Conservation (phyloP, 2,113 vertebrate species). For the Charadrius vociferus region DNA sequence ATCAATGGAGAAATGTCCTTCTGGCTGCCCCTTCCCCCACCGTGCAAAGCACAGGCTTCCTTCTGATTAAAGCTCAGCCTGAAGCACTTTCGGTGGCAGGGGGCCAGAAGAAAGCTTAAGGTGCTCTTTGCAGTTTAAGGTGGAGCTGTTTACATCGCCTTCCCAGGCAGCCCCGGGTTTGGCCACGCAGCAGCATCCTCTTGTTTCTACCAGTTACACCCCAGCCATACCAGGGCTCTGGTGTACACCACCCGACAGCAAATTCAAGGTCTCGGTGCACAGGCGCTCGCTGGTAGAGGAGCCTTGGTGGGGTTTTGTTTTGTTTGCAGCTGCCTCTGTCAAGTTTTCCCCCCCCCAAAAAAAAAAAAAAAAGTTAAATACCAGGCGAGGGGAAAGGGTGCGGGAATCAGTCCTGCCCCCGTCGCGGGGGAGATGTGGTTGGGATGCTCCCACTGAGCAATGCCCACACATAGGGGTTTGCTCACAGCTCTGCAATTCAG, state of each 20-base stretch:
- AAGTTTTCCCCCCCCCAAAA: neutral
- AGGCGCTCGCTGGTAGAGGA: fast-evolving
- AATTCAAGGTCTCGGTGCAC: fast-evolving
- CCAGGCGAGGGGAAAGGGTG: neutral
- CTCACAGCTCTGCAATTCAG: neutral
- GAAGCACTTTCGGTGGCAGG: conserved; percentile 49
- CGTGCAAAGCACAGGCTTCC: conserved; percentile 43
- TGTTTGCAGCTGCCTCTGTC: fast-evolving
- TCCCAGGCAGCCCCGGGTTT: neutral
- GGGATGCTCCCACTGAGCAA: neutral
- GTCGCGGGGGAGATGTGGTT: fast-evolving
- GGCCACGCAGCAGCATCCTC: neutral
- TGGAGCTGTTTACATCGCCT: conserved; percentile 33
- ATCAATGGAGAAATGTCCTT: conserved; percentile 50
- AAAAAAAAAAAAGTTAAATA: neutral
- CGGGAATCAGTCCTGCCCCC: neutral
- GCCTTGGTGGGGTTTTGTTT: neutral
- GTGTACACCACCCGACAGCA: fast-evolving
- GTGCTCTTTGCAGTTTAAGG: conserved; percentile 71
- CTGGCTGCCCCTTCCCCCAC: conserved; percentile 51
- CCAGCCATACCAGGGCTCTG: fast-evolving
- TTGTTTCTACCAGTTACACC: neutral
- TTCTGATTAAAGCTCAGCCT: conserved; percentile 71
- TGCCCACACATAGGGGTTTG: fast-evolving
- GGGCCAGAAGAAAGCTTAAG: conserved; percentile 66